Base-by-base conservation (phyloP, 2,113 vertebrate species). In the Mastomys coucha region DNA sequence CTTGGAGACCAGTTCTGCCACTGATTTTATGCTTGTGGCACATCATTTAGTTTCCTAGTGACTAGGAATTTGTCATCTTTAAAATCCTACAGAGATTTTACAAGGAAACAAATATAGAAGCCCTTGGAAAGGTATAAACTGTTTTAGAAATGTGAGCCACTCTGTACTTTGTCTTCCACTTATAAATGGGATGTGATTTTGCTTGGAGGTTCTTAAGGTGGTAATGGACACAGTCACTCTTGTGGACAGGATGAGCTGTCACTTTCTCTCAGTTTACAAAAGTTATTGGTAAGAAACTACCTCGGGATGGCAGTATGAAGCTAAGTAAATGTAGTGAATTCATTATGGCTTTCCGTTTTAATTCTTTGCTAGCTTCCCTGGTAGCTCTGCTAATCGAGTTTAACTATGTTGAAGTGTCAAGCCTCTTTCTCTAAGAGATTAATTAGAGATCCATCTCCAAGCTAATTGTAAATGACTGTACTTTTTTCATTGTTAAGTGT, bases 391-490 rank as follows among this genome's bases (percentile, higher is more conserved):
- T 95, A 94, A 97, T 96, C 91, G 93, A 88, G 65, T 97, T 95
- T 87, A 94, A 98, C 92, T 76, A 86, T 89, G 24, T 88, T 91
- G 11, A 31, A 72, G 63, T 26, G 31, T 95, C 60, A 96, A 45
- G 2, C 75, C 28, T 93, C 97, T 96, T n/a, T 36, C 69, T 96
- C 88, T 90, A 78, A 88, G 91, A 95, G 94, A 96, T 97, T 96
- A 97, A 91, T 97, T 93, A 98, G 91, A 87, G 60, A 96, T 97
- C 81, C 96, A 65, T 91, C 45, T 24, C 60, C 42, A 94, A 76
- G 58, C n/a, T 51, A 58, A 97, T 96, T 96, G 65, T 93, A 70
- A 97, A 85, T 93, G 76, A 24, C 33, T 89, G 26, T 31, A 5
- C 28, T n/a, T 96, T 96, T 65, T 4, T 28, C 39, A 89, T 73